phyloP scores from a whole-genome alignment of 2,113 vertebrate genomes.

The Micronisus gabar region DNA sequence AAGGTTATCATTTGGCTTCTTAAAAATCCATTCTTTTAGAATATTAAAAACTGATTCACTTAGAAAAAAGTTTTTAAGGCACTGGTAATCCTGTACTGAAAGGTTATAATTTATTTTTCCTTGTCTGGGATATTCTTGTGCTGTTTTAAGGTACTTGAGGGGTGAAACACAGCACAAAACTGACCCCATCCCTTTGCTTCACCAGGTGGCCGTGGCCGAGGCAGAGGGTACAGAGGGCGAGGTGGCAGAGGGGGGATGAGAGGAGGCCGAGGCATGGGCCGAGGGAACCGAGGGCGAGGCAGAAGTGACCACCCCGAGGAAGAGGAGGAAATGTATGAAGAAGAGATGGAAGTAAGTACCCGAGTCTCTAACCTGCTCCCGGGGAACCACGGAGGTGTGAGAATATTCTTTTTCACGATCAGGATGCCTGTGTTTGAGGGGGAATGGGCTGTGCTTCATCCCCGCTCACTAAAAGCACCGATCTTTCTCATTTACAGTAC shows the following conservation, averaged over 20 bases:
- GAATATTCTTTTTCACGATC: no score
- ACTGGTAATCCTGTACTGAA: no score
- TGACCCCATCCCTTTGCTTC: not conserved
- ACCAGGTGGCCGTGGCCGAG: conserved; percentile 80
- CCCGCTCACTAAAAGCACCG: no score
- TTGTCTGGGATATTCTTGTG: rapidly evolving
- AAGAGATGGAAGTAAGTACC: no score
- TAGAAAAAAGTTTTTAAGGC: not conserved
- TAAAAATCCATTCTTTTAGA: not conserved
- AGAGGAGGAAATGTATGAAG: conserved; percentile 73
- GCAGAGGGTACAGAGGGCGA: conserved; percentile 82
- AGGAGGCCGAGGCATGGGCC: conserved; percentile 71
- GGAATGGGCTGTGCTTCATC: no score
- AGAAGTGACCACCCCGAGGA: conserved; percentile 77
- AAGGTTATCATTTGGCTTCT: no score
- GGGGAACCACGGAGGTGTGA: no score
- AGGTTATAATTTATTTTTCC: not conserved
- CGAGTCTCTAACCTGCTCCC: no score
- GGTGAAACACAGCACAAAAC: not conserved
- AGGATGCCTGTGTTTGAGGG: no score
- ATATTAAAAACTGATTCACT: not conserved
- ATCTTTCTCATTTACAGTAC: no score
- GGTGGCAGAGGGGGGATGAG: conserved; percentile 83
- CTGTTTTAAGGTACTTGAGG: rapidly evolving
- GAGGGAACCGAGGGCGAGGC: conserved; percentile 73